A percentile compares a stretch with the other conserved stretches of the same genome.
Evolutionary conservation across 2,888 invertebrate genomes (phyloP).

Genomic region (Andrena fulva): DNA sequence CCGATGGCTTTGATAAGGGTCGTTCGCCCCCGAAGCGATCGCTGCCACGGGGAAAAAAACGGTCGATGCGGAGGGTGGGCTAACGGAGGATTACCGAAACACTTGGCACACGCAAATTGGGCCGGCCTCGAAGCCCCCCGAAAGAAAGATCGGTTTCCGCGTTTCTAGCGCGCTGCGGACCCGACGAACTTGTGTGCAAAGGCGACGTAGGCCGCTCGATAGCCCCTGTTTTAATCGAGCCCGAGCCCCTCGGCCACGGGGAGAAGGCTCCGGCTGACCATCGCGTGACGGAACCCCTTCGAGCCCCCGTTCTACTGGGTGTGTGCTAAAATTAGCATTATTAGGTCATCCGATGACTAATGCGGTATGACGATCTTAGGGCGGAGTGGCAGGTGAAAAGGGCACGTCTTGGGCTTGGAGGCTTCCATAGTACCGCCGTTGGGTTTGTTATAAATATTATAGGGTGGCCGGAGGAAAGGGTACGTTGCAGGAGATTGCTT

Average conservation of each 20-base stretch:
- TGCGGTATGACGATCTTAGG: too few species aligned
- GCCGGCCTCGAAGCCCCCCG: conserved; percentile 35
- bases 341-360: not conserved
- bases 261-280: conserved; percentile 57
- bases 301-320: conserved; percentile 6
- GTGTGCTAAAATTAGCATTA: conserved; percentile 1
- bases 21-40: conserved; percentile 22
- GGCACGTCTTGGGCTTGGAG: too few species aligned
- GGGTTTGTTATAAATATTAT: too few species aligned
- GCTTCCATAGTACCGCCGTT: too few species aligned
- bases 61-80: not conserved
- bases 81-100: conserved; percentile 17
- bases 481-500: too few species aligned
- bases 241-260: conserved; percentile 25
- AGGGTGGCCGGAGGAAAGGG: too few species aligned
- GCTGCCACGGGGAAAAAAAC: not conserved
- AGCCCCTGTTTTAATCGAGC: conserved; percentile 59
- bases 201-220: conserved; percentile 58
- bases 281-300: conserved; percentile 66
- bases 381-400: too few species aligned
- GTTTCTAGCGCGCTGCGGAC: conserved; percentile 50
- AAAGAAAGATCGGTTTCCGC: conserved; percentile 32
- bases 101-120: conserved; percentile 56
- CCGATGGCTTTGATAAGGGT: not conserved
- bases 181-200: conserved; percentile 35